A percentile compares a stretch with the other conserved stretches of the same genome.
phyloP scores from a whole-genome alignment of 2,113 vertebrate species.

The Oceanodroma tethys region DNA sequence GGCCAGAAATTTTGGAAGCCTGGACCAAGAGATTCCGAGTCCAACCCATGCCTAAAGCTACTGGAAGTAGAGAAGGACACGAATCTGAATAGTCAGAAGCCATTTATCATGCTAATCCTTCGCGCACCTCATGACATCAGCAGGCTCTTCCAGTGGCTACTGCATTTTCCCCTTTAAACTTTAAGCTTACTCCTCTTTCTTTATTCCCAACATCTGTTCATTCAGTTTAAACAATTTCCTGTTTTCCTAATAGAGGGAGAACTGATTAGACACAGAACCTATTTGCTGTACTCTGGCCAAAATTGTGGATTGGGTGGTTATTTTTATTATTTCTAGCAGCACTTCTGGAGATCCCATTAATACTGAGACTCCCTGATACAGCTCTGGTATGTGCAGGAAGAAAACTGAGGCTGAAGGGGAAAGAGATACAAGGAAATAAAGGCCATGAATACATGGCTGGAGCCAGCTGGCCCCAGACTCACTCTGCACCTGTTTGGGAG shows the following conservation, averaged over 20 bases:
- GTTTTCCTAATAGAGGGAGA: constrained; percentile 49
- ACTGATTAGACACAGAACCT: constrained; percentile 32
- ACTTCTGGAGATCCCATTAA: constrained; percentile 51
- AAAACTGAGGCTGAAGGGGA: neutral
- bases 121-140: neutral
- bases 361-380: neutral
- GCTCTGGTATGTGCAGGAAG: constrained; percentile 4
- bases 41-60: neutral
- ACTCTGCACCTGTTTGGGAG: neutral
- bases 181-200: neutral
- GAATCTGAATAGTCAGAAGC: neutral
- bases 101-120: neutral
- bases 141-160: neutral
- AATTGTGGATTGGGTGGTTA: neutral
- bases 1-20: neutral
- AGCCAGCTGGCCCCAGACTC: neutral
- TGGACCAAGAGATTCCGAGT: neutral
- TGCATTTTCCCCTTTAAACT: neutral
- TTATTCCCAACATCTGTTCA: constrained; percentile 50
- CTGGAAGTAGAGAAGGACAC: neutral
- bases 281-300: constrained; percentile 41
- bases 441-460: neutral
- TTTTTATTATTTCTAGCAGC: constrained; percentile 49
- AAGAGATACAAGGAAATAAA: neutral
- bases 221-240: constrained; percentile 50